Conservation (phyloP, 2,113 vertebrate genomes). For the Fregetta grallaria region DNA sequence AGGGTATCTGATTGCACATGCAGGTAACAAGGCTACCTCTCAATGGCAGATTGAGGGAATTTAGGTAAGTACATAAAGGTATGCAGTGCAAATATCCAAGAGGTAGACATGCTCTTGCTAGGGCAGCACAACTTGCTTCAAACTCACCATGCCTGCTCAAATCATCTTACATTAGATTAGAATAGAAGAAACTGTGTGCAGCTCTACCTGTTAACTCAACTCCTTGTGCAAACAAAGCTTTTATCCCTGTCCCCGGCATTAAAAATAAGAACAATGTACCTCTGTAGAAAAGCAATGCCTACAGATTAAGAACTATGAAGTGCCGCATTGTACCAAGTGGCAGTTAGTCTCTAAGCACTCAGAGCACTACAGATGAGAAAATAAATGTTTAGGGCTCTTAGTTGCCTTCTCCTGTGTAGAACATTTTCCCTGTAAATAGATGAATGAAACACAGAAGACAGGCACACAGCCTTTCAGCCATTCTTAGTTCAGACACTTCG, state of each 20-base stretch:
- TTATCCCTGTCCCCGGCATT: not conserved
- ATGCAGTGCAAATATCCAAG: not conserved
- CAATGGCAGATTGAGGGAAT: not conserved
- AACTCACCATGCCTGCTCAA: not conserved
- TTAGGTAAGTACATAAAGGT: not conserved
- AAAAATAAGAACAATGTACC: not conserved
- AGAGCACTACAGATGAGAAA: not conserved
- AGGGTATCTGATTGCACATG: not conserved
- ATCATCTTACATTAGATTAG: not conserved
- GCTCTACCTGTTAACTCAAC: not conserved
- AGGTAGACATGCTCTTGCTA: not conserved
- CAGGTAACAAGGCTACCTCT: not conserved
- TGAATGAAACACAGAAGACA: not conserved
- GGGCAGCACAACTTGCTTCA: not conserved
- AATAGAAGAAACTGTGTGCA: not conserved
- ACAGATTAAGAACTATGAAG: not conserved
- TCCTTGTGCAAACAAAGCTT: not conserved
- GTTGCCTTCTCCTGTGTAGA: not conserved
- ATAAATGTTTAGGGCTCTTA: not conserved
- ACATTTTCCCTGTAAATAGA: not conserved
- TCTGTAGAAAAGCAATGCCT: not conserved
- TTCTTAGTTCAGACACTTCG: not conserved
- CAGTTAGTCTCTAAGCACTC: not conserved
- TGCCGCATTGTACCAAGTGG: not conserved
- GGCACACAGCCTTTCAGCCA: not conserved